Evolutionary conservation across 2,888 invertebrate genomes (phyloP), one percentile per base, ranked within the genome.

Genomic region (Tetranychus truncatus): DNA sequence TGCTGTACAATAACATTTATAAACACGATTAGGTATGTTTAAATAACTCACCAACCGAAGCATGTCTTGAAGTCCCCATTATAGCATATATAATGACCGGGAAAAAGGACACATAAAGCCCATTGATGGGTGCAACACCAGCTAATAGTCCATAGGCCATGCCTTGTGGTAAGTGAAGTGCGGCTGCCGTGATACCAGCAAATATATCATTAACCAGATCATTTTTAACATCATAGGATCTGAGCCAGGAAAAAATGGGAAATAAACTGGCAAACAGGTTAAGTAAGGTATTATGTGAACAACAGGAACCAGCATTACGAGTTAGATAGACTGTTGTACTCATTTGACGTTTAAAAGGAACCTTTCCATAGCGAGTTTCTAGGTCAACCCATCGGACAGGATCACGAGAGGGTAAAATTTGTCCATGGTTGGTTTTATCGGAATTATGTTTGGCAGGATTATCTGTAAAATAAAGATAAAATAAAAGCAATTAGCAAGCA

Each of bases 141-240:
- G 85, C 84, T 78, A 86, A 80, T 79, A 84, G 81, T n/a, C 85
- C 85, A 80, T 86, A 86, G 0, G 85, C 85, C 84, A 86, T 84
- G 75, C 91, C 92, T 86, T 92, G 92, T 0, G 92, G 92, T 82
- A 92, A 91, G 81, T 92, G 91, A 89, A 92, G 90, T 55, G 92
- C 87, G n/a, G 91, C 92, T 0, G 93, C 90, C 0, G 94, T 94
- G 45, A 91, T 86, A 0, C 94, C 95, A 0, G 92, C 88, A 8
- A 92, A 86, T 72, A 91, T 80, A 84, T 95, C 94, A 11, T 87
- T 86, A 0, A 88, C 78, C 20, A 92, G 84, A 82, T 88, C 84
- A 24, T 81, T 74, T 77, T 78, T 73, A 24, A 78, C 55, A 72
- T 77, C 76, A 75, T 80, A 80, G 44, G 77, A 78, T 55, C 78